Percentiles rank a stretch among this genome's conserved stretches.
These are phyloP conservation scores for Varanus salvator DNA, from an alignment of 2,113 vertebrate species.

Conservation along the genomic window DNA sequence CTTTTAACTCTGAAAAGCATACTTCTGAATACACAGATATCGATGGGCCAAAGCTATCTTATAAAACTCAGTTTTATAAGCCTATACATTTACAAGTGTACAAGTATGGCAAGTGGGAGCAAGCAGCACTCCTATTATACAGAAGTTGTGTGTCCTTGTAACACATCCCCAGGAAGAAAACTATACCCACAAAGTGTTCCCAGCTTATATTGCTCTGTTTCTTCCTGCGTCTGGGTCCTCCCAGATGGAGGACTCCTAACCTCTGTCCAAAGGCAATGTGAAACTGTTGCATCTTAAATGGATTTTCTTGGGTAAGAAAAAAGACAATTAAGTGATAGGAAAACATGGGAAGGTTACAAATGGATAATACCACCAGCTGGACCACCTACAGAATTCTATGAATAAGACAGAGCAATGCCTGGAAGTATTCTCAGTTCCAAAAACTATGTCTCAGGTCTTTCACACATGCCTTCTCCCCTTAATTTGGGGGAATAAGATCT, in stretches of 20 bases:
- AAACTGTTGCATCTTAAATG: background rate
- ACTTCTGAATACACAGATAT: no score
- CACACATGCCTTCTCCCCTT: background rate
- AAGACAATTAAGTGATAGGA: background rate
- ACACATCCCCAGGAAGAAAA: background rate
- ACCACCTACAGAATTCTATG: no score
- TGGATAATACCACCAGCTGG: no score
- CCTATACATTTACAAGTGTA: background rate
- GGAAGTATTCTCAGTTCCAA: background rate
- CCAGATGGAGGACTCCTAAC: background rate
- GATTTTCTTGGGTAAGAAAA: background rate
- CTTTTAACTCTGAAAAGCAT: no score
- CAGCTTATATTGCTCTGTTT: background rate
- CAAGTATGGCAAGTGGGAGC: background rate
- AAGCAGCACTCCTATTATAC: background rate
- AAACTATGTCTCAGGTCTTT: background rate
- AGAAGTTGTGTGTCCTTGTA: background rate
- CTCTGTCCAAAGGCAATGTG: background rate
- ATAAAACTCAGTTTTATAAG: no score
- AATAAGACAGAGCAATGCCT: no score
- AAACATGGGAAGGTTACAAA: no score
- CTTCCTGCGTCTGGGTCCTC: background rate
- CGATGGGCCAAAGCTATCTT: background rate
- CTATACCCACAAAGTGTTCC: background rate
- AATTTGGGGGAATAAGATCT: background rate